These are phyloP conservation scores for Aleadryas rufinucha DNA, from an alignment of 2,113 vertebrate genomes.

Conservation along the genomic window DNA sequence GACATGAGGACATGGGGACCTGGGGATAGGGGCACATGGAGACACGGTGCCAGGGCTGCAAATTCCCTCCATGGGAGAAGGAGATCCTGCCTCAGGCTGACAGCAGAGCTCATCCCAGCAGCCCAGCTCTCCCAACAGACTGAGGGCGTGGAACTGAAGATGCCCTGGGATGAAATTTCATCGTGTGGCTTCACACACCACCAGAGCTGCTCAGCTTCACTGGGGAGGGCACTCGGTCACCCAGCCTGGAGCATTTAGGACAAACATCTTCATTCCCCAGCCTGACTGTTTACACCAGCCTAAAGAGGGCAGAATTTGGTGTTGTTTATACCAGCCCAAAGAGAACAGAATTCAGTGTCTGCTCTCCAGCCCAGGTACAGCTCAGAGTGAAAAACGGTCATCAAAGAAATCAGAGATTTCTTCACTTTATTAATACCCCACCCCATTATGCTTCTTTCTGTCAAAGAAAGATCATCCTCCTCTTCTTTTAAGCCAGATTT, in stretches of 20 bases:
- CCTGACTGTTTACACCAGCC: background rate
- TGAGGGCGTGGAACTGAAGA: background rate
- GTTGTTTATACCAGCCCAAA: background rate
- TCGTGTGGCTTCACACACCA: background rate
- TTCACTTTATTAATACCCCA: background rate
- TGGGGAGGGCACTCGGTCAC: background rate
- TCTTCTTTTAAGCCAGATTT: background rate
- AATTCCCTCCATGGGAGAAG: background rate
- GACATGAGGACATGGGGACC: background rate
- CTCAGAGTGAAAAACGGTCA: background rate
- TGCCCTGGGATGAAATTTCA: slow-evolving; percentile 45
- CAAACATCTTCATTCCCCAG: background rate
- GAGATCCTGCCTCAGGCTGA: background rate
- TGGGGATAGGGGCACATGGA: too few relatives aligned
- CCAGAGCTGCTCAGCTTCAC: background rate
- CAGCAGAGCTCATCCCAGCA: background rate
- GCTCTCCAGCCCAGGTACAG: background rate
- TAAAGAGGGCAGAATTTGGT: background rate
- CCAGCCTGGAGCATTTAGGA: background rate
- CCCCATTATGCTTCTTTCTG: background rate
- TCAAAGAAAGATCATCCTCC: background rate
- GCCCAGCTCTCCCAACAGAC: background rate
- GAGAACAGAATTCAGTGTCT: background rate
- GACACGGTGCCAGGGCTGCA: background rate
- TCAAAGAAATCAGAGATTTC: background rate